A percentile compares a stretch with the other conserved stretches of the same genome.
phyloP scores from a whole-genome alignment of 2,888 invertebrate genomes.

The Galeopsomyia nigrocyanea region DNA sequence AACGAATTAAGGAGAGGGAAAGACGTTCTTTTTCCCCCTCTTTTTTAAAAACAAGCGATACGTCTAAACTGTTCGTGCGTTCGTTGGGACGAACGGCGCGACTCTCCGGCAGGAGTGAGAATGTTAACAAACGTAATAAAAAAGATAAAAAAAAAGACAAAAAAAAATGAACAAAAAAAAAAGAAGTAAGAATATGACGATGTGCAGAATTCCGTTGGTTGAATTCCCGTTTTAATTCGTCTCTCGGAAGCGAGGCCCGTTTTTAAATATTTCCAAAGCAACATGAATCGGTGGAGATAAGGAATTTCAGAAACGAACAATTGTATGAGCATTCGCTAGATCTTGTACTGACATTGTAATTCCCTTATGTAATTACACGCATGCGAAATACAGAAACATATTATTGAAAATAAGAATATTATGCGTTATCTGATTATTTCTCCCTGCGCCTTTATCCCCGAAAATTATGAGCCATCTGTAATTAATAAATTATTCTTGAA shows the following conservation, averaged over 20 bases:
- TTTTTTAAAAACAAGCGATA: slow-evolving; percentile 34
- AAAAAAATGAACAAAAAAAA: no score
- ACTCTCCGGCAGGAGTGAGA: slow-evolving; percentile 22
- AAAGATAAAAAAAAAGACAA: slow-evolving; percentile 1
- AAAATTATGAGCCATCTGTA: background rate
- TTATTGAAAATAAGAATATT: slow-evolving; percentile 51
- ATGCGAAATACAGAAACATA: slow-evolving; percentile 62
- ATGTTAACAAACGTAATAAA: slow-evolving; percentile 18
- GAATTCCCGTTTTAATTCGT: no score
- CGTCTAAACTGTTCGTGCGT: slow-evolving; percentile 37
- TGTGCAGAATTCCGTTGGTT: no score
- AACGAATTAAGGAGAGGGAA: slow-evolving; percentile 22
- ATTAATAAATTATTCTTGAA: no score
- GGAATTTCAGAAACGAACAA: slow-evolving; percentile 33
- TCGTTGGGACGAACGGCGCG: slow-evolving; percentile 13
- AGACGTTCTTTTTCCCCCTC: background rate
- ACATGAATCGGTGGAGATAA: background rate
- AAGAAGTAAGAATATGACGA: no score
- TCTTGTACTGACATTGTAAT: slow-evolving; percentile 53
- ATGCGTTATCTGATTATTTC: background rate
- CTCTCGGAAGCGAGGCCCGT: no score
- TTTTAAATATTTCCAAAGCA: background rate
- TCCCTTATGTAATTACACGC: slow-evolving; percentile 58
- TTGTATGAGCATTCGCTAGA: slow-evolving; percentile 46
- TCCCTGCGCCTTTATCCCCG: background rate